These are phyloP conservation scores for Sarcoramphus papa DNA, from an alignment of 2,797 vertebrate genomes.

Conservation along the genomic window DNA sequence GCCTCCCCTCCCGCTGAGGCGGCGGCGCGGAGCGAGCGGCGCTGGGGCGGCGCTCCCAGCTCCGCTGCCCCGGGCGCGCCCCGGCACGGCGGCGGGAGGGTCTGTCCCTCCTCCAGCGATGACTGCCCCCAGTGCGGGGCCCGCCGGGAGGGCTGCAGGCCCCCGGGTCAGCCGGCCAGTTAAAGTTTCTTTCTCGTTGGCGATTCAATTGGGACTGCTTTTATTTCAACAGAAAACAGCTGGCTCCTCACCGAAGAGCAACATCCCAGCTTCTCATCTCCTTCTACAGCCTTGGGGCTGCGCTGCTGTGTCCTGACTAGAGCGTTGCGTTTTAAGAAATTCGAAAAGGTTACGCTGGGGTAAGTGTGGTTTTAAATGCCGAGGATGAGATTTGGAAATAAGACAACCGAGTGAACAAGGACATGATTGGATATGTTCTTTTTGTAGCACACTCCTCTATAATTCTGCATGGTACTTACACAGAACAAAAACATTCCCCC, in stretches of 20 bases:
- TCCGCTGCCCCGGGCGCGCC: background rate
- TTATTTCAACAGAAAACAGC: no score
- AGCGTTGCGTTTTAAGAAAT: background rate
- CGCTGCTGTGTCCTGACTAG: background rate
- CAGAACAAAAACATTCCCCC: background rate
- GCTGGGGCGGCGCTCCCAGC: background rate
- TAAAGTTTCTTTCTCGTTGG: accelerated
- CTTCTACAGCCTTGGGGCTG: background rate
- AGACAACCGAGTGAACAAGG: background rate
- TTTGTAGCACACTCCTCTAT: background rate
- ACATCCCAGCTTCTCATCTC: background rate
- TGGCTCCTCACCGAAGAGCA: background rate
- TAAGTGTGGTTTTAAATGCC: background rate
- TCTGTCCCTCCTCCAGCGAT: background rate
- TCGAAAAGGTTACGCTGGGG: background rate
- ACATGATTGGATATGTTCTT: background rate
- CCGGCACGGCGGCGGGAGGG: background rate
- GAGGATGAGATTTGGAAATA: background rate
- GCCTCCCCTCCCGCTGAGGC: background rate
- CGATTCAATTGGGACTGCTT: background rate
- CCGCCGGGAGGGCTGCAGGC: background rate
- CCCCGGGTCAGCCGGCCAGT: background rate
- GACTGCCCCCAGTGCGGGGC: background rate
- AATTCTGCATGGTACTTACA: background rate
- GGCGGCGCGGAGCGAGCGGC: background rate